These are phyloP conservation scores for Pollicipes pollicipes DNA, from an alignment of 1,140 invertebrate genomes.

Conservation along the genomic window DNA sequence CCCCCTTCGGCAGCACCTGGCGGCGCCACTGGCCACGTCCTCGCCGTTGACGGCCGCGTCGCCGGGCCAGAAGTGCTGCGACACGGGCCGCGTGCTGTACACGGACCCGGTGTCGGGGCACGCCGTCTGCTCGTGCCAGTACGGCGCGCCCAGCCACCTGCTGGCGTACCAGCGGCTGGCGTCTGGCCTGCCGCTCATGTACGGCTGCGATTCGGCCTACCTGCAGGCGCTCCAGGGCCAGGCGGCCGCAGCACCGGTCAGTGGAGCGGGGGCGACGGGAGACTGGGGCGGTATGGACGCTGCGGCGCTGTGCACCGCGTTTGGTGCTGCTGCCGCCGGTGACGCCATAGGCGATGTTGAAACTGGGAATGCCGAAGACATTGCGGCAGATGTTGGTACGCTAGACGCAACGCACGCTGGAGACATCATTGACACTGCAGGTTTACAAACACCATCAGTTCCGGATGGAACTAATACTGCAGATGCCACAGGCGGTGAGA, in stretches of 20 bases:
- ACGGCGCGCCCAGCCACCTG: constrained; percentile 36
- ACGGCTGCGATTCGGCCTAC: constrained; percentile 31
- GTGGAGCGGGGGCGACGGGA: no score
- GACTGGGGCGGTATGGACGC: no score
- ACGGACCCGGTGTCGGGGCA: constrained; percentile 81
- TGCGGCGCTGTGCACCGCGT: no score
- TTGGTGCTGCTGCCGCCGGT: no score
- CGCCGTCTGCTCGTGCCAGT: constrained; percentile 79
- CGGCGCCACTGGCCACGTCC: background rate
- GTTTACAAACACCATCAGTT: no score
- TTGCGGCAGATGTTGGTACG: no score
- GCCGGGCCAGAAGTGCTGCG: constrained; percentile 48
- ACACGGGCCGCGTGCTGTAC: constrained; percentile 74
- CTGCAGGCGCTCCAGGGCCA: constrained; percentile 16
- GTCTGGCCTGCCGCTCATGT: constrained; percentile 49
- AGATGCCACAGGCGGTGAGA: no score
- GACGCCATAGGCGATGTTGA: no score
- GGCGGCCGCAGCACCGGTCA: background rate
- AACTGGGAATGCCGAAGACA: no score
- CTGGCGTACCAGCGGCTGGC: constrained; percentile 60
- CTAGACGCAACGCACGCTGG: no score
- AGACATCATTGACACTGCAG: no score
- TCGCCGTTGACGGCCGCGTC: background rate
- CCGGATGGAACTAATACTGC: no score
- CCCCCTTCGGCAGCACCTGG: background rate